These are phyloP conservation scores for Burhinus oedicnemus DNA, from an alignment of 2,113 vertebrate species.

Conservation along the genomic window DNA sequence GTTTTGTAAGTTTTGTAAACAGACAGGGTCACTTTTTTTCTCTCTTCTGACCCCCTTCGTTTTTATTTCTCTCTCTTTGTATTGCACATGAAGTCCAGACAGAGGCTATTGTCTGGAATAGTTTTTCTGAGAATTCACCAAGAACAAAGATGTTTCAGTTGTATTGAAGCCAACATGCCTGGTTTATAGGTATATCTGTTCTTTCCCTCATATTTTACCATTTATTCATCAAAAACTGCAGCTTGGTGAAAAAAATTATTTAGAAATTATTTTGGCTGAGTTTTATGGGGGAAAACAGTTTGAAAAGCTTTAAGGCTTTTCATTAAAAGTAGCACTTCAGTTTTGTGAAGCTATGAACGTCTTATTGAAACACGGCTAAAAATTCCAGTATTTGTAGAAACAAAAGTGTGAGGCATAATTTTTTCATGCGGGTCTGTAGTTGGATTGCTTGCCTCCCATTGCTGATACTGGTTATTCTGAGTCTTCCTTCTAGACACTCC, in stretches of 20 bases:
- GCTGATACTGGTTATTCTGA: background rate
- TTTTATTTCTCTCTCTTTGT: background rate
- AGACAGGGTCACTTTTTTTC: background rate
- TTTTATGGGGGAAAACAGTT: background rate
- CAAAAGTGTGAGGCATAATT: background rate
- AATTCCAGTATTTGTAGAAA: background rate
- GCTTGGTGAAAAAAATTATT: background rate
- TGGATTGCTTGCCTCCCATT: background rate
- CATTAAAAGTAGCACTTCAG: background rate
- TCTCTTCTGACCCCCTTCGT: background rate
- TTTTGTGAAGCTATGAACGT: background rate
- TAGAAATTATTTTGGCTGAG: background rate
- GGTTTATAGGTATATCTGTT: background rate
- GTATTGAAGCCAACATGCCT: background rate
- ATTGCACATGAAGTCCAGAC: background rate
- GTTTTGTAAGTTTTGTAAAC: background rate
- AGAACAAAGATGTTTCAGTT: background rate
- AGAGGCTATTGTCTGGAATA: background rate
- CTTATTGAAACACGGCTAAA: background rate
- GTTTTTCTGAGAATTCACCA: background rate
- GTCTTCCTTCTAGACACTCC: background rate
- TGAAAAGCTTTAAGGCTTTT: background rate
- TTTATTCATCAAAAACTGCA: constrained; percentile 7
- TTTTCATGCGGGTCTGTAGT: background rate
- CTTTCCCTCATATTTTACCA: background rate